Conservation (phyloP, 2,113 vertebrate species). For the Hylia prasina region DNA sequence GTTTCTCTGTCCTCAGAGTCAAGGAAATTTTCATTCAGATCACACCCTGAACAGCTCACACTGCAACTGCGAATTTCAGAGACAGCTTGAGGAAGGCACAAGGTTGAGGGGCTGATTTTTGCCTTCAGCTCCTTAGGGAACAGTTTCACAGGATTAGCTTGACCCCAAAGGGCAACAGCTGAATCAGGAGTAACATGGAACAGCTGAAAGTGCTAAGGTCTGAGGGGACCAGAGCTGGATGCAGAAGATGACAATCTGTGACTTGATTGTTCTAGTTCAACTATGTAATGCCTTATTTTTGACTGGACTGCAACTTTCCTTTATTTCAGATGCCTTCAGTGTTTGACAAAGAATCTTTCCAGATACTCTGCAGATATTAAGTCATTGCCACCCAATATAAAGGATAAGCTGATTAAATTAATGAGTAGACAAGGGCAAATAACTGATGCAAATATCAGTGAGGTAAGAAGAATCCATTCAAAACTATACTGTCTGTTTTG, state of each 20-base stretch:
- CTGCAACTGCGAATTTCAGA: background rate
- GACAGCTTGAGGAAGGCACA: background rate
- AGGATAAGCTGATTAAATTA: slow-evolving; percentile 82
- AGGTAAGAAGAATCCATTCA: slow-evolving; percentile 75
- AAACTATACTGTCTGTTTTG: background rate
- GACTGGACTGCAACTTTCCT: background rate
- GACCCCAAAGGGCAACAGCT: background rate
- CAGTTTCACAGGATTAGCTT: background rate
- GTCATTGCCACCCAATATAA: slow-evolving; percentile 77
- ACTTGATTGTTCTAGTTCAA: background rate
- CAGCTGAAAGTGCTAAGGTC: background rate
- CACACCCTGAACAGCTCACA: background rate
- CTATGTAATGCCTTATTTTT: background rate
- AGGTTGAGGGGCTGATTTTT: background rate
- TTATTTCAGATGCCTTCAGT: slow-evolving; percentile 73
- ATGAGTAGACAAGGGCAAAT: slow-evolving; percentile 79
- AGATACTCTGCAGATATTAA: slow-evolving; percentile 75
- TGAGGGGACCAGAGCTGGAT: background rate
- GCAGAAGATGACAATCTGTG: background rate
- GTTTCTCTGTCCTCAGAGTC: background rate
- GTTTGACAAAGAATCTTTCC: slow-evolving; percentile 73
- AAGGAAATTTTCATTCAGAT: background rate
- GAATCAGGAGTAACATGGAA: background rate
- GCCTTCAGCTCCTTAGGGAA: background rate
- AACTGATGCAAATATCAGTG: slow-evolving; percentile 82